phyloP scores from a whole-genome alignment of 2,113 vertebrate species.

The Eonycteris spelaea region DNA sequence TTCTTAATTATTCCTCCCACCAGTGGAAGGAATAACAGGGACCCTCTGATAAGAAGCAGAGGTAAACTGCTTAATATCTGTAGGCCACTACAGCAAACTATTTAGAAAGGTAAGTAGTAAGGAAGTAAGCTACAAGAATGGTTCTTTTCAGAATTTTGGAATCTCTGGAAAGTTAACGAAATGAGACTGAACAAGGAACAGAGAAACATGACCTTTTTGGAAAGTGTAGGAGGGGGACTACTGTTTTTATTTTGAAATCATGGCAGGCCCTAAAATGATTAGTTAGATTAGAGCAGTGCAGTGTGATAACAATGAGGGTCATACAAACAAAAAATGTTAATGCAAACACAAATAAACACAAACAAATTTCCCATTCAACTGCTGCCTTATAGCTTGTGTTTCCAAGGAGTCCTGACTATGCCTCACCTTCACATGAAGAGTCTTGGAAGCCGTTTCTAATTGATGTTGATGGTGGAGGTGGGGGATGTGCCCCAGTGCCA shows the following conservation, averaged over 20 bases:
- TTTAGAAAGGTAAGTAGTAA: neutral
- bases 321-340: neutral
- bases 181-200: slow-evolving; percentile 16
- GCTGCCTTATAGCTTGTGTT: neutral
- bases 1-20: neutral
- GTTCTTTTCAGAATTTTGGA: slow-evolving; percentile 35
- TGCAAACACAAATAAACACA: neutral
- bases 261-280: neutral
- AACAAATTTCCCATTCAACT: neutral
- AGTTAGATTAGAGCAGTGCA: neutral
- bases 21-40: neutral
- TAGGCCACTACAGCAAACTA: neutral
- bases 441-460: slow-evolving; percentile 96
- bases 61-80: neutral
- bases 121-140: neutral
- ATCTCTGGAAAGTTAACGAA: slow-evolving; percentile 22
- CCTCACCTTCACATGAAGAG: slow-evolving; percentile 82
- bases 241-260: neutral
- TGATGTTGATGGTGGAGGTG: slow-evolving; percentile 85
- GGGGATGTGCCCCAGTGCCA: slow-evolving; percentile 80
- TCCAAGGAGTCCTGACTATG: neutral
- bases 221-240: neutral
- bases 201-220: neutral
- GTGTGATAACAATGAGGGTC: neutral
- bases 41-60: neutral